Conservation (phyloP, 2,113 vertebrate genomes). For the Colaptes auratus region DNA sequence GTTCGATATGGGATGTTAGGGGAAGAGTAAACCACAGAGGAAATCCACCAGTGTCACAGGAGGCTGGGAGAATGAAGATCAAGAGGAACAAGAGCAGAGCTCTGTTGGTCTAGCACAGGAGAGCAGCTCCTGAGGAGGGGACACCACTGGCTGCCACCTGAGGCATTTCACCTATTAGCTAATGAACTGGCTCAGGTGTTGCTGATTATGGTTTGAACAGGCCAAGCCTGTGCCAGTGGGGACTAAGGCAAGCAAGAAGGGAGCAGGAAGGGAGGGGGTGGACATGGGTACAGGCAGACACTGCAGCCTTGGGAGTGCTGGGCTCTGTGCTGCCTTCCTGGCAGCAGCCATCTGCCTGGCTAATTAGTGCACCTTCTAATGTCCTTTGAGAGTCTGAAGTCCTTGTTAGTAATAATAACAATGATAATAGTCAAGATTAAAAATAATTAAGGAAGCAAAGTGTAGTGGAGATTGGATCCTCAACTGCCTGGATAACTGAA, state of each 20-base stretch:
- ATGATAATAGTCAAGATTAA: neutral
- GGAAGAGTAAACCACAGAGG: neutral
- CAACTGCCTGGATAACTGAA: neutral
- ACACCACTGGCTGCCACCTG: fast-evolving
- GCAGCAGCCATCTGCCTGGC: neutral
- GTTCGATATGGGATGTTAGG: neutral
- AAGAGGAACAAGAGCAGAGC: neutral
- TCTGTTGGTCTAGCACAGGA: neutral
- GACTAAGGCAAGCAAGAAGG: neutral
- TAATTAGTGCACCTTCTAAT: neutral
- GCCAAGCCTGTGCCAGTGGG: fast-evolving
- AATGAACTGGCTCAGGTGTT: neutral
- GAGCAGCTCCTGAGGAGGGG: neutral
- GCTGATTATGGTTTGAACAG: fast-evolving
- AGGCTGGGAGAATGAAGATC: neutral
- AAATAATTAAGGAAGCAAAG: neutral
- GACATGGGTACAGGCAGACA: fast-evolving
- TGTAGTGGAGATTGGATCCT: neutral
- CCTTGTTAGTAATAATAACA: neutral
- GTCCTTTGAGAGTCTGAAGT: neutral
- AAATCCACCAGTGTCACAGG: fast-evolving
- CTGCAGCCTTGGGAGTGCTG: fast-evolving
- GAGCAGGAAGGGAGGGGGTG: neutral
- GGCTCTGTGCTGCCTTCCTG: neutral
- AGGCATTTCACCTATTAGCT: neutral